Percentiles rank a stretch among this genome's conserved stretches.
Conservation (phyloP, 2,888 invertebrate genomes). For the Hypomecis punctinalis region DNA sequence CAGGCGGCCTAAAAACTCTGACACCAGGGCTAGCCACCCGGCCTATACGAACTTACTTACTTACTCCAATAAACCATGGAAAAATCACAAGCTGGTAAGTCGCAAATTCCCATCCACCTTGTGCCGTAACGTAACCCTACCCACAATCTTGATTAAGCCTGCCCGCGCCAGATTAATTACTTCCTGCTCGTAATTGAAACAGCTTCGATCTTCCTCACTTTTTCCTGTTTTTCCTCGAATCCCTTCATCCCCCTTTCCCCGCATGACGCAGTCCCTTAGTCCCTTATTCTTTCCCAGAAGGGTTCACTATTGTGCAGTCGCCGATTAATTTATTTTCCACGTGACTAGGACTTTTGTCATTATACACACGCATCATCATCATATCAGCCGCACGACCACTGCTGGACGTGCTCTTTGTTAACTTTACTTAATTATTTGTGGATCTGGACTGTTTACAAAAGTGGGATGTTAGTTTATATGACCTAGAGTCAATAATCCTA, state of each 20-base stretch:
- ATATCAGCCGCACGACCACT: too few relatives aligned
- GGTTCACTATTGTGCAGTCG: neutral
- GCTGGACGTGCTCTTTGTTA: too few relatives aligned
- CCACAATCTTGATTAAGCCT: conserved; percentile 22
- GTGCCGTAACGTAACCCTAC: conserved; percentile 1
- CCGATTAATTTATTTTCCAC: too few relatives aligned
- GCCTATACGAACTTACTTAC: too few relatives aligned
- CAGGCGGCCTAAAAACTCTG: too few relatives aligned
- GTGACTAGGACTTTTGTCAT: too few relatives aligned
- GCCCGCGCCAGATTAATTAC: conserved; percentile 27
- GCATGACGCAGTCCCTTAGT: neutral
- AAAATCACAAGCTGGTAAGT: neutral
- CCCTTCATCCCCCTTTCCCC: conserved; percentile 14
- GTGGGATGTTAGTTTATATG: too few relatives aligned
- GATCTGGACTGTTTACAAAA: too few relatives aligned
- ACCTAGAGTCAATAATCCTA: too few relatives aligned
- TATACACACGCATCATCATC: too few relatives aligned
- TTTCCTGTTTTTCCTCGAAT: conserved; percentile 20
- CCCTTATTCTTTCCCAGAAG: neutral
- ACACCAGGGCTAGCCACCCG: too few relatives aligned
- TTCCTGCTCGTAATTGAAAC: conserved; percentile 31
- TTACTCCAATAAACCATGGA: neutral
- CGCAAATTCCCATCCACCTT: conserved; percentile 5
- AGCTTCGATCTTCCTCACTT: conserved; percentile 28
- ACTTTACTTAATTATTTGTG: too few relatives aligned